phyloP scores from a whole-genome alignment of 2,888 invertebrate genomes.

The Ornithoptera alexandrae region DNA sequence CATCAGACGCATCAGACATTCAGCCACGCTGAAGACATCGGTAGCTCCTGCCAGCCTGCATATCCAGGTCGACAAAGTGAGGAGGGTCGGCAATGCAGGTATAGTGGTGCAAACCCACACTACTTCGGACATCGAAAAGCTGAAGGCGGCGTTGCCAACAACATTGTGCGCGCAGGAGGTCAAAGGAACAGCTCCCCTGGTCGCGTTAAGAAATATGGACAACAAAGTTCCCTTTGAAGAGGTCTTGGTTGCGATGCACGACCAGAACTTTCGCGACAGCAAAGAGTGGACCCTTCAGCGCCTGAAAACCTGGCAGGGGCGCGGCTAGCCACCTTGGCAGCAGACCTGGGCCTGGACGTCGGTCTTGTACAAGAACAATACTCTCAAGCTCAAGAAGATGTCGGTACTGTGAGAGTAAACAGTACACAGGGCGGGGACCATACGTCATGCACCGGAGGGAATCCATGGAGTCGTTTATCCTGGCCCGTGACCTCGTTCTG shows the following conservation, averaged over 20 bases:
- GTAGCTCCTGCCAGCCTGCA: neutral
- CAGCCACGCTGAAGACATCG: neutral
- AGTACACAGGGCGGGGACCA: conserved; percentile 25
- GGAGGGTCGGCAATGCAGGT: conserved; percentile 7
- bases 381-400: too few species aligned
- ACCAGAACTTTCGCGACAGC: too few species aligned
- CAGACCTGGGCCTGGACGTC: too few species aligned
- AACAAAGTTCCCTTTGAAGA: too few species aligned
- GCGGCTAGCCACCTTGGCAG: too few species aligned
- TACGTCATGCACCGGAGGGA: conserved; percentile 20
- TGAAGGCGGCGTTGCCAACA: neutral
- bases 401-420: conserved; percentile 18
- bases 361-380: too few species aligned
- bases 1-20: conserved; percentile 3
- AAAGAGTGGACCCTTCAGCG: neutral
- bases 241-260: too few species aligned
- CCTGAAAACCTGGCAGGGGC: too few species aligned
- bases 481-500: conserved; percentile 6
- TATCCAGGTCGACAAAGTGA: neutral
- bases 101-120: conserved; percentile 8
- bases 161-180: conserved; percentile 9
- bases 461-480: conserved; percentile 29
- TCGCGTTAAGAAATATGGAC: too few species aligned
- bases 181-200: too few species aligned
- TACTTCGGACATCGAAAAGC: neutral